Conservation (phyloP, 2,888 invertebrate genomes). For the Hirtodrosophila confusa region DNA sequence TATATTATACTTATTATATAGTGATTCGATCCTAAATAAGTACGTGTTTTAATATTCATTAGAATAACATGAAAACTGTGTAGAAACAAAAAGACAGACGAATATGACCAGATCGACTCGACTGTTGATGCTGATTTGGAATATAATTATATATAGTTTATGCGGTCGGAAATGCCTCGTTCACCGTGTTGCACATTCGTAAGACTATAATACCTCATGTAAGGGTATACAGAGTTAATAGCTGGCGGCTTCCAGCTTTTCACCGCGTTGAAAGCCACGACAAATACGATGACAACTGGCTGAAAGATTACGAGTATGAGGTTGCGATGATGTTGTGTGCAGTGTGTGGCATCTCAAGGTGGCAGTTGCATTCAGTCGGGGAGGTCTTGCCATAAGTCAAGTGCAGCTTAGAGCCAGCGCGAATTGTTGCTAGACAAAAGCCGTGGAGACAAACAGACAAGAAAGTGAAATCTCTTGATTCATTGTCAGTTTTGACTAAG, state of each 20-base stretch:
- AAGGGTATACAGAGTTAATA: slow-evolving; percentile 14
- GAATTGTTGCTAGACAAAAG: slow-evolving; percentile 47
- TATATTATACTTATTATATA: too few species aligned
- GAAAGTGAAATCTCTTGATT: slow-evolving; percentile 63
- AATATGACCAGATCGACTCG: too few species aligned
- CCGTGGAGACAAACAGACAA: slow-evolving; percentile 32
- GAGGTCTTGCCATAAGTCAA: slow-evolving; percentile 63
- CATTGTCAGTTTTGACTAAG: slow-evolving; percentile 41
- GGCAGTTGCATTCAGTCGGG: slow-evolving; percentile 36
- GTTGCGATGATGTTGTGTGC: slow-evolving; percentile 13
- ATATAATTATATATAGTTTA: too few species aligned
- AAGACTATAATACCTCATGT: too few species aligned
- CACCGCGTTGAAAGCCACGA: slow-evolving; percentile 30
- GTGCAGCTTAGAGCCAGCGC: slow-evolving; percentile 51
- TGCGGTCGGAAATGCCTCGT: too few species aligned
- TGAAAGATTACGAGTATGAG: slow-evolving; percentile 49
- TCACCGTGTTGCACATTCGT: too few species aligned
- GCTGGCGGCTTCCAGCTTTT: slow-evolving; percentile 38
- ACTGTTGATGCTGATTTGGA: too few species aligned
- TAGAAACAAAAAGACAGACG: too few species aligned
- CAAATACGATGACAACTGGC: slow-evolving; percentile 18
- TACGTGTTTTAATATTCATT: too few species aligned
- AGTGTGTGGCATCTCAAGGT: slow-evolving; percentile 41
- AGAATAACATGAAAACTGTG: too few species aligned
- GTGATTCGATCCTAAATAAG: too few species aligned